These are phyloP conservation scores for Coregonus sp. DNA, from an alignment of 2,797 vertebrate genomes.

Conservation along the genomic window DNA sequence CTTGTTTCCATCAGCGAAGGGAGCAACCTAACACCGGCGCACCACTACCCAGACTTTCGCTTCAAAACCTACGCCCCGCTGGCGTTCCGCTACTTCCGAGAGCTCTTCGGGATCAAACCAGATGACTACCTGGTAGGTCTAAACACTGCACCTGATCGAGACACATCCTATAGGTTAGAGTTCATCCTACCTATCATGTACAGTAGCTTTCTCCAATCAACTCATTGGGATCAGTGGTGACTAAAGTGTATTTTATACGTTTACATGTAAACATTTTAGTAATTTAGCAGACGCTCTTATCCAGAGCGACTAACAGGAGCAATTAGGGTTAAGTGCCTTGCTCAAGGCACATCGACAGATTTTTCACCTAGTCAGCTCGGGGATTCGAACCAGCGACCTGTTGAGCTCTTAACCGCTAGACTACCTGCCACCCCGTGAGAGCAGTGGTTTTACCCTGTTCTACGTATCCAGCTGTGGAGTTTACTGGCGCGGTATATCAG, in stretches of 20 bases:
- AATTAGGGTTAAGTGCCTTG: too few species aligned
- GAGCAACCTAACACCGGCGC: slow-evolving; percentile 96
- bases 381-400: too few species aligned
- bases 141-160: background rate
- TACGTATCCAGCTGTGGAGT: too few species aligned
- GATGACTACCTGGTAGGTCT: slow-evolving; percentile 96
- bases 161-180: background rate
- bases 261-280: background rate
- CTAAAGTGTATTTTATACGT: background rate
- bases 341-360: too few species aligned
- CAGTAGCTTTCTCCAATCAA: background rate
- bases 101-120: slow-evolving; percentile 97
- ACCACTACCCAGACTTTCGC: slow-evolving; percentile 97
- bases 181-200: background rate
- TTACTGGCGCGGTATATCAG: too few species aligned
- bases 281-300: too few species aligned
- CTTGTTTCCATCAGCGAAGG: slow-evolving; percentile 82
- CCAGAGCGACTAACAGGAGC: too few species aligned
- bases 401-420: too few species aligned
- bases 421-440: too few species aligned
- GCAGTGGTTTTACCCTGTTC: too few species aligned
- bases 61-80: slow-evolving; percentile 97
- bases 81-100: slow-evolving; percentile 98
- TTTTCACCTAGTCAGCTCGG: too few species aligned
- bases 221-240: background rate